Conservation (phyloP, 2,888 invertebrate species). For the Mythimna albipuncta region DNA sequence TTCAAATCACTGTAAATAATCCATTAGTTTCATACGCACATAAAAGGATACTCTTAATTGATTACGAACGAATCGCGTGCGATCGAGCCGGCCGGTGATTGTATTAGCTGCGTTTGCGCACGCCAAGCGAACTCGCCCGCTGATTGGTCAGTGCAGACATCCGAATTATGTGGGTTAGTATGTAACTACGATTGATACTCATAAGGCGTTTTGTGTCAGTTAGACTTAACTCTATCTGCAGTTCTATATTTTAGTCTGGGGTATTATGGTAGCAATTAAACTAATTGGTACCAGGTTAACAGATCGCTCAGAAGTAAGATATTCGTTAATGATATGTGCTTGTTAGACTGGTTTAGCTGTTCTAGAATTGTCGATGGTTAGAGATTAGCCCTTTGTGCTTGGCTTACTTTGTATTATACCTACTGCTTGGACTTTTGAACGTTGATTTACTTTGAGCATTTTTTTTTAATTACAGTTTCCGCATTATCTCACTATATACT, state of each 20-base stretch:
- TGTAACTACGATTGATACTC: conserved; percentile 53
- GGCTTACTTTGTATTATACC: conserved; percentile 19
- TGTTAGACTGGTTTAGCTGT: conserved; percentile 49
- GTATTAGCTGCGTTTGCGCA: conserved; percentile 57
- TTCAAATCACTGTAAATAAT: conserved; percentile 45
- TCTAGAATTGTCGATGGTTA: conserved; percentile 40
- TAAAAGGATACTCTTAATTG: conserved; percentile 61
- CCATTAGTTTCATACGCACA: conserved; percentile 48
- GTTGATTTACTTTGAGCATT: not conserved
- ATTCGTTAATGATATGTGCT: conserved; percentile 63
- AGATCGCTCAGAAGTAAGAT: conserved; percentile 59
- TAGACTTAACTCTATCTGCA: conserved; percentile 22
- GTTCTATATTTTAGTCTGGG: conserved; percentile 10
- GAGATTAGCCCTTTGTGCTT: conserved; percentile 36
- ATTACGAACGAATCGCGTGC: conserved; percentile 63
- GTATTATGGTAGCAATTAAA: conserved; percentile 52
- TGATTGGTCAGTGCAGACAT: conserved; percentile 56
- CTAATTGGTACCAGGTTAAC: conserved; percentile 61
- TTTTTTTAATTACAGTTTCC: not conserved
- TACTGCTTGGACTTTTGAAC: conserved; percentile 9
- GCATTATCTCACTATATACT: not conserved
- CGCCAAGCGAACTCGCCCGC: conserved; percentile 31
- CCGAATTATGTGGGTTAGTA: conserved; percentile 63
- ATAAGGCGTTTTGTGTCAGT: conserved; percentile 48
- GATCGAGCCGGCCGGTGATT: conserved; percentile 48